A percentile compares a stretch with the other conserved stretches of the same genome.
Evolutionary conservation across 2,888 invertebrate species (phyloP).

Genomic region (Luperina nickerlii): DNA sequence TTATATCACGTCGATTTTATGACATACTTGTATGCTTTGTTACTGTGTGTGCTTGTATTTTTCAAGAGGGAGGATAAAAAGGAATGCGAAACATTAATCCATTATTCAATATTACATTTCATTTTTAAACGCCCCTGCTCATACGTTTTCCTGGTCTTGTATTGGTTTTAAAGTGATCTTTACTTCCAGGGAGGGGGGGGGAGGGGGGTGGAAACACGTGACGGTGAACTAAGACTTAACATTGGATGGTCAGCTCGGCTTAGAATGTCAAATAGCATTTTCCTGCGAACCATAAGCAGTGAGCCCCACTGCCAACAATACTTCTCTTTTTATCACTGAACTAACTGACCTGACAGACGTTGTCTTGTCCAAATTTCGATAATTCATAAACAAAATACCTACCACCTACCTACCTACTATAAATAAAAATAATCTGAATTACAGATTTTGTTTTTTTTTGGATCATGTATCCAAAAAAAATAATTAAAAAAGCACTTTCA

Average conservation of each 20-base stretch:
- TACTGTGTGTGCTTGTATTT: slow-evolving; percentile 1
- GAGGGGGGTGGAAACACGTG: neutral
- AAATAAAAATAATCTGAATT: no score
- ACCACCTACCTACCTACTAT: no score
- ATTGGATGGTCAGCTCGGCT: neutral
- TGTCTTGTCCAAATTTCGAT: neutral
- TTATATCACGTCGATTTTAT: slow-evolving; percentile 53
- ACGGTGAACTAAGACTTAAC: neutral
- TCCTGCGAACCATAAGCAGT: neutral
- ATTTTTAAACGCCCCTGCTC: neutral
- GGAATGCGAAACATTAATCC: neutral
- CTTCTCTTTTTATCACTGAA: neutral
- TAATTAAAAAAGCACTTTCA: no score
- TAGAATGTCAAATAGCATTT: no score
- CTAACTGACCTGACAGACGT: neutral
- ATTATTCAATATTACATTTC: neutral
- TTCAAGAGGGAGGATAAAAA: neutral
- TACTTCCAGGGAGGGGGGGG: neutral
- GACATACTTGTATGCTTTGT: slow-evolving; percentile 10
- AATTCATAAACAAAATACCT: neutral
- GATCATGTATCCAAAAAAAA: no score
- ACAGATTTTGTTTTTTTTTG: no score
- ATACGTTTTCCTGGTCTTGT: neutral
- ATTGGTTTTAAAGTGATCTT: neutral
- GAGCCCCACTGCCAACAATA: neutral